These are phyloP conservation scores for Copidosoma aretas DNA, from an alignment of 2,888 invertebrate genomes.

Conservation along the genomic window DNA sequence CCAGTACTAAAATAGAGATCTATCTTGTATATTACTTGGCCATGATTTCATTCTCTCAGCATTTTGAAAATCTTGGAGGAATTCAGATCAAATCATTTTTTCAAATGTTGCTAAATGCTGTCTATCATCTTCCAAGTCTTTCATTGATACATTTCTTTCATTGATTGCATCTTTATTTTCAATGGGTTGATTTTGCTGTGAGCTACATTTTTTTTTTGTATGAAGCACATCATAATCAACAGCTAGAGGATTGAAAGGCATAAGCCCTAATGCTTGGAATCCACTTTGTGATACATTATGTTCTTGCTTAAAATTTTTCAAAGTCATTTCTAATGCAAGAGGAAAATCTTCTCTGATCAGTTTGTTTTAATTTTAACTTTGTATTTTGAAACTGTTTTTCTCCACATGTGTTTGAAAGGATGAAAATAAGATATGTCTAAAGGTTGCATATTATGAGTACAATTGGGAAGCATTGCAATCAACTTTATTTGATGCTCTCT, in stretches of 20 bases:
- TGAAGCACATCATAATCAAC: constrained; percentile 12
- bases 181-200: background rate
- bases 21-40: constrained; percentile 10
- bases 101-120: constrained; percentile 8
- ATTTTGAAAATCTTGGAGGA: constrained; percentile 13
- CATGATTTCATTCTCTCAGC: background rate
- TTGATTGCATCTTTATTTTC: no score
- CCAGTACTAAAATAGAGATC: constrained; percentile 19
- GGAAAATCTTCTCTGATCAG: constrained; percentile 12
- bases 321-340: background rate
- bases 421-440: constrained; percentile 16
- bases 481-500: constrained; percentile 12
- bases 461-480: constrained; percentile 4
- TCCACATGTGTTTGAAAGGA: constrained; percentile 14
- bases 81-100: constrained; percentile 5
- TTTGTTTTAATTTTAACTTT: background rate
- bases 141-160: background rate
- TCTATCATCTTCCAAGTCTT: background rate
- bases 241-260: constrained; percentile 14
- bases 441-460: constrained; percentile 14
- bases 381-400: constrained; percentile 6
- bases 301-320: constrained; percentile 3
- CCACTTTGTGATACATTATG: background rate
- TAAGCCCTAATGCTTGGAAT: constrained; percentile 13
- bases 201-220: background rate